phyloP scores from a whole-genome alignment of 2,888 invertebrate species.

The Tanytarsus gracilentus region DNA sequence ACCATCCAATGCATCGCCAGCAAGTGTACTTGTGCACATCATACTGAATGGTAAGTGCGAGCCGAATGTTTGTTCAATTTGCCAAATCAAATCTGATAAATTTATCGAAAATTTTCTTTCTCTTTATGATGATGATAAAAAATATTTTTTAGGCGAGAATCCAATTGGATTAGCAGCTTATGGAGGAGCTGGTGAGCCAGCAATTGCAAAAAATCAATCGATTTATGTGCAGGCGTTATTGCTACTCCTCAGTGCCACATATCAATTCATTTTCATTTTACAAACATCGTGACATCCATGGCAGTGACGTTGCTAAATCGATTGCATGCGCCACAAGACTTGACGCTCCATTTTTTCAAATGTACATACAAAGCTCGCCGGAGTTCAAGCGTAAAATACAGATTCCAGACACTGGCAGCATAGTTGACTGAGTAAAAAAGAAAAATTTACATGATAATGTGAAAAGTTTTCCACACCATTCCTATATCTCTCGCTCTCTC shows the following conservation, averaged over 20 bases:
- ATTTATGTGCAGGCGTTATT: neutral
- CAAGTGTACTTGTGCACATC: conserved; percentile 83
- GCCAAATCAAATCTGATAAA: too few species aligned
- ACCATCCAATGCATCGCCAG: conserved; percentile 79
- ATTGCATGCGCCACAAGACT: neutral
- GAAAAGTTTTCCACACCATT: neutral
- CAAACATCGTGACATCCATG: neutral
- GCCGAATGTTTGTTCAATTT: too few species aligned
- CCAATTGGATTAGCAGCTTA: neutral
- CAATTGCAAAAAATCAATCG: neutral
- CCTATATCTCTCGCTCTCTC: neutral
- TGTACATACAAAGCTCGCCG: neutral
- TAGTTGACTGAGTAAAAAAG: neutral
- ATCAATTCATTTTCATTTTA: neutral
- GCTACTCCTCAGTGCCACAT: neutral
- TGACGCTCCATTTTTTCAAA: neutral
- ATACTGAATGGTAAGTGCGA: too few species aligned
- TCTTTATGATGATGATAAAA: neutral
- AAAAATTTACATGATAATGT: neutral
- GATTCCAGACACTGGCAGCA: neutral
- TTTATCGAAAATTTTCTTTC: too few species aligned
- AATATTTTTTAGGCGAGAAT: neutral
- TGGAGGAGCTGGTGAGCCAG: neutral
- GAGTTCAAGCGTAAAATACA: neutral
- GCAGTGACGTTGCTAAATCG: neutral